These are phyloP conservation scores for Eupithecia tripunctaria DNA, from an alignment of 2,888 invertebrate species.

Conservation along the genomic window DNA sequence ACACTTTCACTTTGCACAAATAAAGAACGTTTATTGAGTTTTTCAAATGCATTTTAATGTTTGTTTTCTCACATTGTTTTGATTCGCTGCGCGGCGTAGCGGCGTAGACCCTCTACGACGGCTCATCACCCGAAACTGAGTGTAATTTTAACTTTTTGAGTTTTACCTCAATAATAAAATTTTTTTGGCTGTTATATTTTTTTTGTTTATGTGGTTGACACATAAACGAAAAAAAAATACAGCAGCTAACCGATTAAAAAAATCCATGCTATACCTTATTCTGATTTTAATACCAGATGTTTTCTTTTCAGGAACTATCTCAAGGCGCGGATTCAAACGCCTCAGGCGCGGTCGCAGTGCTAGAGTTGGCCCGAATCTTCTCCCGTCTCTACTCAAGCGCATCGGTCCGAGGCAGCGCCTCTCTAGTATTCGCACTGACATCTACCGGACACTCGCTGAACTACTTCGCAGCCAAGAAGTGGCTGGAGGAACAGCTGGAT, in stretches of 20 bases:
- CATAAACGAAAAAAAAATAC: too few relatives aligned
- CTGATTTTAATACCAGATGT: not conserved
- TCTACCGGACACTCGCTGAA: conserved; percentile 96
- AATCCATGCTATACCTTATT: too few relatives aligned
- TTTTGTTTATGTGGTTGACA: too few relatives aligned
- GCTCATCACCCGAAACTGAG: too few relatives aligned
- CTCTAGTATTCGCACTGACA: conserved; percentile 94
- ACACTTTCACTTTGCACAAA: not conserved
- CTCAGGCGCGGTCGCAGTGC: conserved; percentile 93
- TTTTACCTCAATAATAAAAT: too few relatives aligned
- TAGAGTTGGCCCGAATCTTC: conserved; percentile 95
- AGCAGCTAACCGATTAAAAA: too few relatives aligned
- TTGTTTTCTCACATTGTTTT: conserved; percentile 46
- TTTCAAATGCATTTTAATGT: conserved; percentile 35
- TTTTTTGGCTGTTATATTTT: too few relatives aligned
- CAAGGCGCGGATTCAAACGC: conserved; percentile 97
- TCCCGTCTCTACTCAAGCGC: conserved; percentile 92
- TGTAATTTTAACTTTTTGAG: too few relatives aligned
- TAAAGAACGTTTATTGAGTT: not conserved
- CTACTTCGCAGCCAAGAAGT: conserved; percentile 97
- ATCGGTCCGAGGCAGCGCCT: conserved; percentile 89
- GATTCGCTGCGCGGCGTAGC: conserved; percentile 49
- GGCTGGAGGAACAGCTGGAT: conserved; percentile 97
- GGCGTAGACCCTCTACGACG: conserved; percentile 60
- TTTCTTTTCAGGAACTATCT: conserved; percentile 92